Conservation (phyloP, 2,113 vertebrate species). For the Scalopus aquaticus region DNA sequence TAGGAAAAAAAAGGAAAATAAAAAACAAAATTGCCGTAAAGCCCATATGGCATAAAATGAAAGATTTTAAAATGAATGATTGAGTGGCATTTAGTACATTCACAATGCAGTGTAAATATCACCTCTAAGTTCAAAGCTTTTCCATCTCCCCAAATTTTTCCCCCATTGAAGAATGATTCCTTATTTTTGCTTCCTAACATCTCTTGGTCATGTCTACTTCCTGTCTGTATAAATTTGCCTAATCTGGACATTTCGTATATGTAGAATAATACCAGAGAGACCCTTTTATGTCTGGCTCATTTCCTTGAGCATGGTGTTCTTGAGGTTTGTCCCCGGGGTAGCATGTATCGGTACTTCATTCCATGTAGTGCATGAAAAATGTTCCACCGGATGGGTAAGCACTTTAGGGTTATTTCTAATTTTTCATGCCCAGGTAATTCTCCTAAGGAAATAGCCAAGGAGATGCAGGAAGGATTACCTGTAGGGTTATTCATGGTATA, state of each 20-base stretch:
- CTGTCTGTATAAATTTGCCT: not conserved
- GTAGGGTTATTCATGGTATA: not conserved
- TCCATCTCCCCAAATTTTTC: not conserved
- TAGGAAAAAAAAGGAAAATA: too few relatives aligned
- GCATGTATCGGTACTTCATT: not conserved
- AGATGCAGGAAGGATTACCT: not conserved
- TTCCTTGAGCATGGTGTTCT: slow-evolving; percentile 14
- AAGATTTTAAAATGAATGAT: not conserved
- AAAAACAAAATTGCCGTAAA: not conserved
- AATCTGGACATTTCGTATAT: not conserved
- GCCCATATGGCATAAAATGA: not conserved
- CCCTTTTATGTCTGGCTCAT: not conserved
- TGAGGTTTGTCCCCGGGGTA: not conserved
- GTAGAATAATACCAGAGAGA: not conserved
- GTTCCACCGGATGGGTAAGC: not conserved
- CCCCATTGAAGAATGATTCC: not conserved
- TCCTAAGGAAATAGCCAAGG: not conserved
- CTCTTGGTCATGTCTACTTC: not conserved
- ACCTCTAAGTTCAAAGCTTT: not conserved
- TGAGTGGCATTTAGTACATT: not conserved
- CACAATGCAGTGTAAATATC: not conserved
- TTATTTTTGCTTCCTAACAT: not conserved
- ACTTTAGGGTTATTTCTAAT: not conserved
- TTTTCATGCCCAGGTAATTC: not conserved
- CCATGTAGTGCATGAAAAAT: slow-evolving; percentile 13